A percentile compares a stretch with the other conserved stretches of the same genome.
phyloP scores from a whole-genome alignment of 2,113 vertebrate species.

The cat (Felis catus) region DNA sequence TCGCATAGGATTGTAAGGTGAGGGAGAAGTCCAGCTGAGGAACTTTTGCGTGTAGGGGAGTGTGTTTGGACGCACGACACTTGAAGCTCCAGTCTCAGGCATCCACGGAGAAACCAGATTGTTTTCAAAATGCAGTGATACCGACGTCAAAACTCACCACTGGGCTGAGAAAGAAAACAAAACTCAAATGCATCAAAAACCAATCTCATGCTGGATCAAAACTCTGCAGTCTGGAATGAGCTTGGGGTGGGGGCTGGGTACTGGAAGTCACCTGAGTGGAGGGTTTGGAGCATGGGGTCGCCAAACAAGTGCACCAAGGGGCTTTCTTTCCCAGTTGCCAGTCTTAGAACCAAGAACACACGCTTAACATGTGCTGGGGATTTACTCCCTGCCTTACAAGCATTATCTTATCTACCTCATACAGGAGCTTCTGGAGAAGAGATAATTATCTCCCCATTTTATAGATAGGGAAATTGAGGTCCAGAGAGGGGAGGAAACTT shows the following conservation, averaged over 20 bases:
- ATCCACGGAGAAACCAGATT: not conserved
- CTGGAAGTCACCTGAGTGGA: not conserved
- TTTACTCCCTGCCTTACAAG: not conserved
- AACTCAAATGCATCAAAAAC: not conserved
- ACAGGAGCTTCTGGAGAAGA: not conserved
- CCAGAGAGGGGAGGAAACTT: not conserved
- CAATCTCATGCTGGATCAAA: slow-evolving; percentile 49
- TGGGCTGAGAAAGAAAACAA: slow-evolving; percentile 27
- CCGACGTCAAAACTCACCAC: slow-evolving; percentile 20
- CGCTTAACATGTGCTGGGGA: not conserved
- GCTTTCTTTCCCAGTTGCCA: not conserved
- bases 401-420: not conserved
- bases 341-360: not conserved
- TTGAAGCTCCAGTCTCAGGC: slow-evolving; percentile 13
- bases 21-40: not conserved
- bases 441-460: not conserved
- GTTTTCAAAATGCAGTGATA: slow-evolving; percentile 60
- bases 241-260: not conserved
- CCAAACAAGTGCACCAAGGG: not conserved
- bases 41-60: not conserved
- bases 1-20: not conserved
- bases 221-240: slow-evolving; percentile 24
- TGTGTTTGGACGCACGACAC: not conserved
- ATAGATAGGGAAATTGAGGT: not conserved
- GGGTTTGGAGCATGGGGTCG: not conserved